Base-by-base conservation (phyloP, 2,888 invertebrate genomes). In the Drosophila gaucha region DNA sequence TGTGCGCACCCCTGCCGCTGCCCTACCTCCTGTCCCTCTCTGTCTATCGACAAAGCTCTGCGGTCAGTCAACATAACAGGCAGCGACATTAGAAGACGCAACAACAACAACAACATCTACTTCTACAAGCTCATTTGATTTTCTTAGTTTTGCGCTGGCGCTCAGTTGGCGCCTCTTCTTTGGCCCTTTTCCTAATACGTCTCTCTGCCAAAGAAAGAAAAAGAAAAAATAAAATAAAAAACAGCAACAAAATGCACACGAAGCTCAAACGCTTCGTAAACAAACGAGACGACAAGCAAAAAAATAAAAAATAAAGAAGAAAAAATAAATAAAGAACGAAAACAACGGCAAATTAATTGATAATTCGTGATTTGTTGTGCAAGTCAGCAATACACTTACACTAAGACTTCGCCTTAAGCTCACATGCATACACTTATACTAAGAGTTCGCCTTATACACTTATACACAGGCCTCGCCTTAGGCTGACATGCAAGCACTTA, bases 51-150 rank as follows among this genome's bases (percentile, higher is more conserved):
- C 58, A 59, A 74, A 59, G 71, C 64, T 67, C 51, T 77, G 75
- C 75, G 77, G 79, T 78, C 77, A 77, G 60, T 78, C 78, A 74
- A 75, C 76, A 76, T 76, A 78, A 70, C 78, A 70, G 73, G 54
- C 69, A 69, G 44, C 56, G 71, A 70, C 71, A 74, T 63, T 73
- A 71, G 73, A 62, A 72, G 74, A 52, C 47, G 39, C 36, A 58
- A 51, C 35, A 68, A 50, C 20, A 51, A 46, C 18, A 31, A 31
- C 20, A 51, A 46, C 18, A 31, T 20, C 31, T 10, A n/a, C 46
- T 16, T 0, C 28, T 44, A 44, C 26, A 46, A 59, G 54, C 43
- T 64, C 66, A 70, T 70, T 73, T 70, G 69, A 69, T 74, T 62
- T 70, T 74, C 70, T 55, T 46, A 57, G 62, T 58, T 60, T 57